phyloP scores from a whole-genome alignment of 2,113 vertebrate species.

The Cheirogaleus medius region DNA sequence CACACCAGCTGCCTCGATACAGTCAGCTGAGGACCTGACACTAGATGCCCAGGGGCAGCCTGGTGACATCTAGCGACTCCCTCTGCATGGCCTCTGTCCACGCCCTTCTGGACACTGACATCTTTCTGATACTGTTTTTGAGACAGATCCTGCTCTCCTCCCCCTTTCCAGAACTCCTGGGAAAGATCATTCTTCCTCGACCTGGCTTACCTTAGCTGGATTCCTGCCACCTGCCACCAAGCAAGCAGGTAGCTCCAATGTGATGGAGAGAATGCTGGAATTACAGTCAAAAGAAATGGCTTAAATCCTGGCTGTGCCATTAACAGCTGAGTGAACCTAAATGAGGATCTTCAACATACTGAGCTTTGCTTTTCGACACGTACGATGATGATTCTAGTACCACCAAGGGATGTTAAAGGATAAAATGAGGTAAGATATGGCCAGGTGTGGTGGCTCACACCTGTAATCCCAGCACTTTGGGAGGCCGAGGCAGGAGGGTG shows the following conservation, averaged over 20 bases:
- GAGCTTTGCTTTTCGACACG: neutral
- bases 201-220: neutral
- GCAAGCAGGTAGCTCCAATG: neutral
- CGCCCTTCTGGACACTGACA: neutral
- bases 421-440: neutral
- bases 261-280: neutral
- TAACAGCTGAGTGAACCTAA: neutral
- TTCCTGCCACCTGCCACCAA: neutral
- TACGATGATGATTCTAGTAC: neutral
- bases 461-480: too few relatives aligned
- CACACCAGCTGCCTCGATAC: neutral
- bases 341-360: accelerated
- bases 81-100: neutral
- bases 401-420: neutral
- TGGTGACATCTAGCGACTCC: neutral
- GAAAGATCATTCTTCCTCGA: neutral
- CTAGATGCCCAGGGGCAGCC: neutral
- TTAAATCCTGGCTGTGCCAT: neutral
- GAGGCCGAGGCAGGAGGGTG: too few relatives aligned
- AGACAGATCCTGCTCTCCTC: neutral
- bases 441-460: too few relatives aligned
- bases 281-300: neutral
- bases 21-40: neutral
- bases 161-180: neutral
- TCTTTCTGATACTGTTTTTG: neutral